phyloP scores from a whole-genome alignment of 1,140 invertebrate genomes.

The Drosophila dunni region DNA sequence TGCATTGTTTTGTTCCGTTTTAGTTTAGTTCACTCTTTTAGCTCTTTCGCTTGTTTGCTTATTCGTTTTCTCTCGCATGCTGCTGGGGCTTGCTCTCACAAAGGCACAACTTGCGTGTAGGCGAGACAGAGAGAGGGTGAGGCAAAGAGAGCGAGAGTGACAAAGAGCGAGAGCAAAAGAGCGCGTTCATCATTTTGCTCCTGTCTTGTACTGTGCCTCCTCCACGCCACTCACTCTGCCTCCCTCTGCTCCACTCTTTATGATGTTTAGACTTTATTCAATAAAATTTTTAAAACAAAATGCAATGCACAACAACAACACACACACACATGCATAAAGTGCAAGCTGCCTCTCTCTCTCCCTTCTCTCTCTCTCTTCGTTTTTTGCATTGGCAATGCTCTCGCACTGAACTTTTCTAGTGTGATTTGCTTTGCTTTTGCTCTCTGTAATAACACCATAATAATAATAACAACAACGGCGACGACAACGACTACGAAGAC shows the following conservation, averaged over 20 bases:
- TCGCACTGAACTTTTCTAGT: slow-evolving; percentile 32
- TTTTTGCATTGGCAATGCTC: slow-evolving; percentile 2
- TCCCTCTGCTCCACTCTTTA: slow-evolving; percentile 6
- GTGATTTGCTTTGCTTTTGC: slow-evolving; percentile 24
- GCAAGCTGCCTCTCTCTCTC: slow-evolving; percentile 4
- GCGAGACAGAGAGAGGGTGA: not conserved
- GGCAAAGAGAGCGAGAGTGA: not conserved
- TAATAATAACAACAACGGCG: slow-evolving; percentile 7
- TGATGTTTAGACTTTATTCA: slow-evolving; percentile 33
- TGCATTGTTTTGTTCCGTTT: slow-evolving; percentile 41
- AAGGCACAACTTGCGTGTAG: not conserved
- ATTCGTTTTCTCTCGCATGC: slow-evolving; percentile 3
- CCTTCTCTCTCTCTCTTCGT: slow-evolving; percentile 2
- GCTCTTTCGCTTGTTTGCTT: not conserved
- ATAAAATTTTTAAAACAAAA: slow-evolving; percentile 67
- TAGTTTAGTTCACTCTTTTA: slow-evolving; percentile 12
- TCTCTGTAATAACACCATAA: slow-evolving; percentile 31
- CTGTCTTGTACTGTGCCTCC: not conserved
- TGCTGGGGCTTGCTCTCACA: not conserved
- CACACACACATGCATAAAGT: not conserved
- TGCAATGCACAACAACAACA: slow-evolving; percentile 26
- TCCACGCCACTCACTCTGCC: slow-evolving; percentile 6
- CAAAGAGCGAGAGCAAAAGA: not conserved
- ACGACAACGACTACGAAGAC: not conserved
- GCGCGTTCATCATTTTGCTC: not conserved